A percentile compares a stretch with the other conserved stretches of the same genome.
phyloP scores from a whole-genome alignment of 2,888 invertebrate genomes.

The Xestia sexstrigata region DNA sequence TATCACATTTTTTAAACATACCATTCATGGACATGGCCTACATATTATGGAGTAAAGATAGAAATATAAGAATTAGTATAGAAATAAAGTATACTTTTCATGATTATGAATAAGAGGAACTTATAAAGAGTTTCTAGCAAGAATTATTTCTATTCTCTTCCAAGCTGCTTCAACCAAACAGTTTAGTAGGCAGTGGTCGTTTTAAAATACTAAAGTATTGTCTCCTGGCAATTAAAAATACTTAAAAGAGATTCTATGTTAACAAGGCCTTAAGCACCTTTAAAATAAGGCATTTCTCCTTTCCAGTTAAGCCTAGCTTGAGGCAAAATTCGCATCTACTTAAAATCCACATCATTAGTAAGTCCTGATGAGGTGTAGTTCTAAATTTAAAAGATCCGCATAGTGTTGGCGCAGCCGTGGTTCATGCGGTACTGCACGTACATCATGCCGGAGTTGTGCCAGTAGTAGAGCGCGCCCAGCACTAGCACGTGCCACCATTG shows the following conservation, averaged over 20 bases:
- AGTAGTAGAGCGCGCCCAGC: constrained; percentile 96
- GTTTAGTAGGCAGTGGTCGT: constrained; percentile 4
- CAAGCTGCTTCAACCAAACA: neutral
- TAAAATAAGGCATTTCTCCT: constrained; percentile 44
- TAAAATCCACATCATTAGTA: neutral
- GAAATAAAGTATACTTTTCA: constrained; percentile 1
- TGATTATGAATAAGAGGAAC: constrained; percentile 9
- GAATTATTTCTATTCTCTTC: neutral
- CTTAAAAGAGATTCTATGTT: constrained; percentile 24
- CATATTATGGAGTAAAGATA: neutral
- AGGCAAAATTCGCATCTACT: constrained; percentile 30
- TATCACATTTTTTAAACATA: constrained; percentile 45
- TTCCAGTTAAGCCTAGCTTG: constrained; percentile 9
- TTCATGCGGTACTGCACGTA: constrained; percentile 95
- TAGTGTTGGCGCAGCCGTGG: constrained; percentile 93
- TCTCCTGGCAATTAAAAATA: constrained; percentile 24
- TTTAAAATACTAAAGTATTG: constrained; percentile 10
- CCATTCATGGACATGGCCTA: neutral
- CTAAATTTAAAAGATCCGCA: constrained; percentile 90
- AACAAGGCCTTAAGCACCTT: constrained; percentile 41
- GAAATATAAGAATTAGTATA: neutral
- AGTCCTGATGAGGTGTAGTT: neutral
- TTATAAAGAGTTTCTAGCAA: neutral
- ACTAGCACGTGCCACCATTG: constrained; percentile 99
- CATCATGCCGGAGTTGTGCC: constrained; percentile 97